Percentiles rank a stretch among this genome's conserved stretches.
Conservation (phyloP, 2,888 invertebrate species). For the Steinernema carpocapsae region DNA sequence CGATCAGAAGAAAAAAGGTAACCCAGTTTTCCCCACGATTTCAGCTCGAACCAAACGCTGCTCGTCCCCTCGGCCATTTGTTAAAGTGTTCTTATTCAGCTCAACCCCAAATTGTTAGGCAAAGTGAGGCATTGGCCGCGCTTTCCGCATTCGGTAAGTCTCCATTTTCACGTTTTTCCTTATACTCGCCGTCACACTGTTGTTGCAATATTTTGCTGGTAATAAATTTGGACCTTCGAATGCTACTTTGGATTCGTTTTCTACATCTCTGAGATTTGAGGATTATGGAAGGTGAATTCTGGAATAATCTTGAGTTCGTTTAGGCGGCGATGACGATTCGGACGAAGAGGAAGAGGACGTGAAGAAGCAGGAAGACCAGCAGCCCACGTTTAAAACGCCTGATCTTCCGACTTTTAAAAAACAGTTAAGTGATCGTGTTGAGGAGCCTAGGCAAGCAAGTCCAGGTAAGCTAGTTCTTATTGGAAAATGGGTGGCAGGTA, state of each 20-base stretch:
- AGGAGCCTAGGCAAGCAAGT: constrained; percentile 26
- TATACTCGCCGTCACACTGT: neutral
- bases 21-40: neutral
- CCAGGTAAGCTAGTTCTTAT: constrained; percentile 23
- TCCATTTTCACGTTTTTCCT: neutral
- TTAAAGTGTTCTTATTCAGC: constrained; percentile 14
- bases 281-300: neutral
- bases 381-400: neutral
- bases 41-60: too few relatives aligned
- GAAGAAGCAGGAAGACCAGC: neutral
- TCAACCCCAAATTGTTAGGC: constrained; percentile 22
- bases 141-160: constrained; percentile 28
- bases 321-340: constrained; percentile 23
- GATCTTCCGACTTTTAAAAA: neutral
- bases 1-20: constrained; percentile 16
- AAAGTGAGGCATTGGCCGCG: constrained; percentile 28
- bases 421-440: constrained; percentile 25
- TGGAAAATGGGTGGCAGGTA: neutral
- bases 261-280: neutral
- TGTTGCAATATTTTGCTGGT: neutral
- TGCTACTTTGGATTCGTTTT: neutral
- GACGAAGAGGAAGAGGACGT: neutral
- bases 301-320: neutral
- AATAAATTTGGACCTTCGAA: neutral
- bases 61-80: neutral